Percentiles rank a stretch among this genome's conserved stretches.
Evolutionary conservation across 2,113 vertebrate genomes (phyloP).

Genomic region (Pao palembangensis): DNA sequence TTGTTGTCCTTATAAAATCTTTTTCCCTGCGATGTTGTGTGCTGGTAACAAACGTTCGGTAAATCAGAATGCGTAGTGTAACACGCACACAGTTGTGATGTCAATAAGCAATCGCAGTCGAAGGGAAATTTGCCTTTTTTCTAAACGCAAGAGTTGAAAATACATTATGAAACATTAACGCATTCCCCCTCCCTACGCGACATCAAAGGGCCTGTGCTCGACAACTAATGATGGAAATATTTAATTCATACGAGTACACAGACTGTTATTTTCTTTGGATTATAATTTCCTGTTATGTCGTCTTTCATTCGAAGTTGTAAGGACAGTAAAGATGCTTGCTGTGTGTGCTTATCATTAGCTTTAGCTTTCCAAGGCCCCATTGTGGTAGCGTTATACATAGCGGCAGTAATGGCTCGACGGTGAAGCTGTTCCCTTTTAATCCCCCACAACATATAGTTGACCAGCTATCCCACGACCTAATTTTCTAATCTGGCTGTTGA

Average conservation of each 20-base stretch:
- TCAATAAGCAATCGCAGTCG: too few relatives aligned
- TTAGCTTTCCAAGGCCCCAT: conserved; percentile 18
- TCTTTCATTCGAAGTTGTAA: not conserved
- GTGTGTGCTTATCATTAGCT: conserved; percentile 3
- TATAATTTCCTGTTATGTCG: not conserved
- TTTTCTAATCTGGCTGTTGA: conserved; percentile 64
- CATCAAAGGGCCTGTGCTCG: conserved; percentile 54
- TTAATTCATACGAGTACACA: conserved; percentile 3
- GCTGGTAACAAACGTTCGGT: too few relatives aligned
- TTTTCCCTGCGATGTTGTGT: conserved; percentile 29
- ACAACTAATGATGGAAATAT: conserved; percentile 8
- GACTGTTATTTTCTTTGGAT: not conserved
- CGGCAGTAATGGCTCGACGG: conserved; percentile 29
- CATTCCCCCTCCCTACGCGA: conserved; percentile 60
- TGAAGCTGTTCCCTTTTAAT: conserved; percentile 60
- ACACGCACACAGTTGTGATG: not conserved
- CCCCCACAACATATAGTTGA: conserved; percentile 64
- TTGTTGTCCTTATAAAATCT: conserved; percentile 65
- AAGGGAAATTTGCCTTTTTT: conserved; percentile 6
- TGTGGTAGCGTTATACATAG: conserved; percentile 21
- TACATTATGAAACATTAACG: conserved; percentile 66
- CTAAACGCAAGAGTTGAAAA: conserved; percentile 31
- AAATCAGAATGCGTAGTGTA: not conserved
- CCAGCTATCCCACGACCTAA: conserved; percentile 71
- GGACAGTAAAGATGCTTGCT: too few relatives aligned